Conservation (phyloP, 2,113 vertebrate species). For the Petrocephalus zakoni region DNA sequence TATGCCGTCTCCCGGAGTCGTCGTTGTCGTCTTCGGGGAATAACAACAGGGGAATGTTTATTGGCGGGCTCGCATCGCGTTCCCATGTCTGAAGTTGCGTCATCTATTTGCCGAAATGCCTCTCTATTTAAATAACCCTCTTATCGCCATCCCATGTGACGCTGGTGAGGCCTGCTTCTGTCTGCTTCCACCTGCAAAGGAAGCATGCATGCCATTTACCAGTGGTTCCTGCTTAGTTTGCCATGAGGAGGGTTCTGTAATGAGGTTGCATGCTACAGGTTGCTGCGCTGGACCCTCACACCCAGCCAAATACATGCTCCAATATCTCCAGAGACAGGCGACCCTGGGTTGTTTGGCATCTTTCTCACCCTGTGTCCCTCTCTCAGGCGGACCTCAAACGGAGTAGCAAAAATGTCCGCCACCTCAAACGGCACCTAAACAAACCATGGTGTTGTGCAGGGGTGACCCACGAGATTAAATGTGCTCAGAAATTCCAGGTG, state of each 20-base stretch:
- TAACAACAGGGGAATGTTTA: slow-evolving; percentile 10
- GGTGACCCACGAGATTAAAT: not conserved
- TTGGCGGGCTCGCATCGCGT: not conserved
- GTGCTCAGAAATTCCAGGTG: not conserved
- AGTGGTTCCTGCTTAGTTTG: not conserved
- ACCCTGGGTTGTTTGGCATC: not conserved
- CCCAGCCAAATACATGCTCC: not conserved
- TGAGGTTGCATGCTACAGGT: not conserved
- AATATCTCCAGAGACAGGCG: not conserved
- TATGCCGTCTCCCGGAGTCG: not conserved
- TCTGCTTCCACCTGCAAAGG: not conserved
- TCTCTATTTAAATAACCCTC: slow-evolving; percentile 8
- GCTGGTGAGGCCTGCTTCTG: not conserved
- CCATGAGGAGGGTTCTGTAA: not conserved
- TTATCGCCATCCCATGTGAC: slow-evolving; percentile 5
- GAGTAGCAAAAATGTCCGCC: not conserved
- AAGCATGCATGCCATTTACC: not conserved
- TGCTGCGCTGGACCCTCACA: not conserved
- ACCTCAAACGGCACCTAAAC: not conserved
- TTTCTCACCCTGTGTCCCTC: not conserved
- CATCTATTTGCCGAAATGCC: slow-evolving; percentile 11
- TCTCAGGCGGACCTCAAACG: not conserved
- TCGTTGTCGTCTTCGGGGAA: not conserved
- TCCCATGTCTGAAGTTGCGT: not conserved
- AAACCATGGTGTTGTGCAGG: not conserved